A percentile compares a stretch with the other conserved stretches of the same genome.
phyloP scores from a whole-genome alignment of 2,797 vertebrate species.

The Rhynchonycteris naso region DNA sequence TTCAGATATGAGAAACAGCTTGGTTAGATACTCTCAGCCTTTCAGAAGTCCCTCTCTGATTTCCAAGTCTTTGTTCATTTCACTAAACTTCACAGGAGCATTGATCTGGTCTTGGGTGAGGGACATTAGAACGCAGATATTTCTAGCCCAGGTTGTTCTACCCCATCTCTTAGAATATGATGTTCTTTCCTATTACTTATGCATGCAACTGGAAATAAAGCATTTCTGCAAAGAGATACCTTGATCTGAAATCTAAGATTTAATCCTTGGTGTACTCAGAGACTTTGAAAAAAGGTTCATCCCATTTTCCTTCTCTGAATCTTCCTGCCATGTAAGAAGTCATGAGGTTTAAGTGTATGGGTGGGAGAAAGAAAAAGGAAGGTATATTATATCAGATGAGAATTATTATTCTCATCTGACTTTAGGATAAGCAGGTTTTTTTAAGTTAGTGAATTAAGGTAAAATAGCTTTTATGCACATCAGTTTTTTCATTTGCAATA shows the following conservation, averaged over 20 bases:
- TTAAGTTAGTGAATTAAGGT: background rate
- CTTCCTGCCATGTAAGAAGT: background rate
- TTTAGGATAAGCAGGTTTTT: background rate
- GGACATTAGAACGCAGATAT: background rate
- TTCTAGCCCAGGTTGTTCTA: background rate
- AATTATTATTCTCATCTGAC: background rate
- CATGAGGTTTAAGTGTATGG: background rate
- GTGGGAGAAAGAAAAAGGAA: background rate
- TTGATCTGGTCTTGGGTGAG: background rate
- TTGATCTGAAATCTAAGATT: slow-evolving; percentile 13
- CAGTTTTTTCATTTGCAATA: background rate
- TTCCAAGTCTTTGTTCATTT: slow-evolving; percentile 5
- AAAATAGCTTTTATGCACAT: background rate
- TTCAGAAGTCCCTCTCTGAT: slow-evolving; percentile 1
- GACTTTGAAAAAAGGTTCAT: slow-evolving; percentile 4
- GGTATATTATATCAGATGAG: too few species aligned
- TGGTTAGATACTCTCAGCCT: background rate
- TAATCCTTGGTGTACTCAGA: background rate
- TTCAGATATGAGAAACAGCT: background rate
- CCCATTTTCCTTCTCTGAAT: slow-evolving; percentile 11
- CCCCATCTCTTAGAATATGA: background rate
- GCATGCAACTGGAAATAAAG: background rate
- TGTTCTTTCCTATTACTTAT: background rate
- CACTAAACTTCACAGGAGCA: background rate
- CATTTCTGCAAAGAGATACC: background rate